These are phyloP conservation scores for Halocynthia roretzi DNA, from an alignment of 23 tunicate genomes.

Conservation along the genomic window DNA sequence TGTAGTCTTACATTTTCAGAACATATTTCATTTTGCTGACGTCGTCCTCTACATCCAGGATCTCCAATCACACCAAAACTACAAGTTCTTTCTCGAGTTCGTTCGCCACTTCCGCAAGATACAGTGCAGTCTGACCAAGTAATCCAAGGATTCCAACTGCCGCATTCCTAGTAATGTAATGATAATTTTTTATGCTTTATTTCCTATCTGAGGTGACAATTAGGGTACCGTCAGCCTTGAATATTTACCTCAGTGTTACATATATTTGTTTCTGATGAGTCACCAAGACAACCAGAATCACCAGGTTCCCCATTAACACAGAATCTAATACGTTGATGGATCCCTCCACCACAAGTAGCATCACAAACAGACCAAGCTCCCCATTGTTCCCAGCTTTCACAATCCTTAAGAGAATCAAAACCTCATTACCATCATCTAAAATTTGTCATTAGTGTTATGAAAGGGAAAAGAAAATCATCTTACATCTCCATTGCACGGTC, in stretches of 20 bases:
- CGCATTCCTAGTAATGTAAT: slow-evolving; percentile 35
- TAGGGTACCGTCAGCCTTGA: background rate
- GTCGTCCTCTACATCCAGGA: slow-evolving; percentile 31
- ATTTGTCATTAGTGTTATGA: background rate
- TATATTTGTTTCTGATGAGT: slow-evolving; percentile 18
- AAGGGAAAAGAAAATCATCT: background rate
- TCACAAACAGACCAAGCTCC: slow-evolving; percentile 33
- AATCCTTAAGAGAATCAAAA: slow-evolving; percentile 17
- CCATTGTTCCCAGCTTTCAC: slow-evolving; percentile 58
- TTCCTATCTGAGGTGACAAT: background rate
- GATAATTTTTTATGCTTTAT: background rate
- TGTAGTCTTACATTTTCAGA: background rate
- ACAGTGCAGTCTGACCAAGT: slow-evolving; percentile 31
- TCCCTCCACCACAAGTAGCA: slow-evolving; percentile 62
- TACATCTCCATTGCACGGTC: slow-evolving; percentile 49
- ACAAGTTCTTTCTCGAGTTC: slow-evolving; percentile 39
- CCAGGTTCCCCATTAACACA: slow-evolving; percentile 66
- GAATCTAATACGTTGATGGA: slow-evolving; percentile 27
- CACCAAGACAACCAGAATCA: slow-evolving; percentile 50
- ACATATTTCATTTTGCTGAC: slow-evolving; percentile 11
- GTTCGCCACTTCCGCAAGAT: slow-evolving; percentile 60
- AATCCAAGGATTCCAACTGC: slow-evolving; percentile 52
- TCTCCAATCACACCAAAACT: slow-evolving; percentile 38
- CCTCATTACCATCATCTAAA: too few relatives aligned
- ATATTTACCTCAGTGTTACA: slow-evolving; percentile 42